phyloP scores from a whole-genome alignment of 2,888 invertebrate genomes.

The Lepidocyrtoides sp. region DNA sequence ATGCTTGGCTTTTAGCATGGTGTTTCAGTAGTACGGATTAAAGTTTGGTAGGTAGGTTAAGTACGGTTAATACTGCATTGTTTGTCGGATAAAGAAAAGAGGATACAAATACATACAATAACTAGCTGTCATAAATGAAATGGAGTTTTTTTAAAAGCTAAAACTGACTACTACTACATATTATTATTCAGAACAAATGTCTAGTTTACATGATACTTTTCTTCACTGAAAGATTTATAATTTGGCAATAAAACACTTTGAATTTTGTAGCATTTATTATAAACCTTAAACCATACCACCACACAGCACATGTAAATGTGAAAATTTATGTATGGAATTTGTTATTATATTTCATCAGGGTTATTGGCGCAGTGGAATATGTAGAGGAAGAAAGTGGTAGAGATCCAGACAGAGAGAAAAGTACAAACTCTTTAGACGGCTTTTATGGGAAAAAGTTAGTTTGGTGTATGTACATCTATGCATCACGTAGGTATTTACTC shows the following conservation, averaged over 20 bases:
- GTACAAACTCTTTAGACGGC: not conserved
- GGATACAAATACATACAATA: too few species aligned
- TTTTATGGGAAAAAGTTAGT: constrained; percentile 16
- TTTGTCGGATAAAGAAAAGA: not conserved
- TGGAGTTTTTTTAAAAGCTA: too few species aligned
- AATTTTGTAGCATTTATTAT: constrained; percentile 26
- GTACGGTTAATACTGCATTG: not conserved
- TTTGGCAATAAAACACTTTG: constrained; percentile 39
- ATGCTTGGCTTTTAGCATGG: too few species aligned
- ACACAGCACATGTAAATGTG: constrained; percentile 22
- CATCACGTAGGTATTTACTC: not conserved
- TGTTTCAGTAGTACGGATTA: not conserved
- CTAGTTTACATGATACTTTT: too few species aligned
- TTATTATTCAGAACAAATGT: too few species aligned
- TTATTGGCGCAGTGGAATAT: not conserved
- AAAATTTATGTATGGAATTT: constrained; percentile 23
- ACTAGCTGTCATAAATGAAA: not conserved
- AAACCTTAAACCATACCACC: not conserved
- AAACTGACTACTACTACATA: too few species aligned
- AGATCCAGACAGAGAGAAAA: not conserved
- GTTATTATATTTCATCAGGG: constrained; percentile 33
- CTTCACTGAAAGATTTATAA: constrained; percentile 23
- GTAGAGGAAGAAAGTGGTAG: not conserved
- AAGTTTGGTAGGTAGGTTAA: not conserved
- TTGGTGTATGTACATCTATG: not conserved